These are phyloP conservation scores for Campoletis raptor DNA, from an alignment of 2,888 invertebrate species.

Conservation along the genomic window DNA sequence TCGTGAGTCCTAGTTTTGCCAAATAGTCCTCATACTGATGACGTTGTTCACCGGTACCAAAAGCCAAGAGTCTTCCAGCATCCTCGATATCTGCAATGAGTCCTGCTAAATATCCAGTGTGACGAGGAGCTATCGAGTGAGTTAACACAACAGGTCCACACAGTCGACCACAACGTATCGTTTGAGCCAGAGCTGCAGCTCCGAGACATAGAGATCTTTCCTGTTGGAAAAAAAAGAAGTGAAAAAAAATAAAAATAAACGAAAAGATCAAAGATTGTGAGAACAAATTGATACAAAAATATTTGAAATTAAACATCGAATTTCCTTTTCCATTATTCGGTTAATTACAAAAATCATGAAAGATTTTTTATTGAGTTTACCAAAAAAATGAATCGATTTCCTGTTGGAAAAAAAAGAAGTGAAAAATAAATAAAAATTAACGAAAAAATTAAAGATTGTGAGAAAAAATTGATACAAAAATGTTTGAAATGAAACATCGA, in stretches of 20 bases:
- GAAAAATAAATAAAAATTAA: too few species aligned
- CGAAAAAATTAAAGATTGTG: too few species aligned
- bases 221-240: slow-evolving; percentile 83
- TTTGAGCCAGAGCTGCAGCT: slow-evolving; percentile 90
- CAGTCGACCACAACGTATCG: slow-evolving; percentile 88
- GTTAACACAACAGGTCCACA: slow-evolving; percentile 92
- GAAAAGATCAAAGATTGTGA: not conserved
- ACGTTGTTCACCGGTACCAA: slow-evolving; percentile 86
- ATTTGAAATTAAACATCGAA: too few species aligned
- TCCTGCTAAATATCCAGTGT: slow-evolving; percentile 92
- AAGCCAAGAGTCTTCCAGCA: slow-evolving; percentile 87
- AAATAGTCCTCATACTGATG: slow-evolving; percentile 90
- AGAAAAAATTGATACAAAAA: too few species aligned
- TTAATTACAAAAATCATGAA: too few species aligned
- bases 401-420: too few species aligned
- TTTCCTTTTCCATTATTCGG: too few species aligned
- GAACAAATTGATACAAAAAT: too few species aligned
- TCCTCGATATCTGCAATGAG: slow-evolving; percentile 87
- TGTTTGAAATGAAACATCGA: too few species aligned
- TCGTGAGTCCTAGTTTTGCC: slow-evolving; percentile 88
- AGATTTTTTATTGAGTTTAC: too few species aligned
- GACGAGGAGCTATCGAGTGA: slow-evolving; percentile 92
- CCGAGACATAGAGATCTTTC: slow-evolving; percentile 93
- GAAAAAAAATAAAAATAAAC: not conserved
- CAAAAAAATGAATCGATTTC: too few species aligned